phyloP scores from a whole-genome alignment of 1,140 invertebrate genomes.

The Drosophila ananassae region DNA sequence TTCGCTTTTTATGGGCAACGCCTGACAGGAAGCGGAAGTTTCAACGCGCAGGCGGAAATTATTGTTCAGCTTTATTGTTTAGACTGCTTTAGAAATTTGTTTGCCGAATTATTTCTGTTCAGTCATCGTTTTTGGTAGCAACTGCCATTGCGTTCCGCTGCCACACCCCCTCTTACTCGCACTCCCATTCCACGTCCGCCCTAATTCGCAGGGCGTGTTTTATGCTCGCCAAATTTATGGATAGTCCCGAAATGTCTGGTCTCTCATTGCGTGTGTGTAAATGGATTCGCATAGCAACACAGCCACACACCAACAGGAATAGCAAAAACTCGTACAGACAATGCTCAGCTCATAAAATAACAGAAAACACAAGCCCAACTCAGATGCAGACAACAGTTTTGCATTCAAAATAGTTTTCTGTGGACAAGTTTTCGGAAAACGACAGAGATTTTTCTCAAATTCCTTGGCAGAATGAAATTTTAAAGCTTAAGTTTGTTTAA shows the following conservation, averaged over 20 bases:
- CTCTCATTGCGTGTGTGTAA: slow-evolving; percentile 41
- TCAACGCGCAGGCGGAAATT: slow-evolving; percentile 76
- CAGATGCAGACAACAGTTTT: slow-evolving; percentile 53
- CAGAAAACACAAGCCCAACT: slow-evolving; percentile 41
- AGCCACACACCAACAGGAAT: not conserved
- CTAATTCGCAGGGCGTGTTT: slow-evolving; percentile 70
- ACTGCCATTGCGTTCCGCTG: slow-evolving; percentile 10
- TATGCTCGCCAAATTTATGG: slow-evolving; percentile 64
- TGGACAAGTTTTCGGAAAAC: slow-evolving; percentile 13
- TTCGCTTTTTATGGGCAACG: slow-evolving; percentile 55
- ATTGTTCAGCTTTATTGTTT: slow-evolving; percentile 81
- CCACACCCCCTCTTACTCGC: not conserved
- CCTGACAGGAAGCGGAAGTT: slow-evolving; percentile 77
- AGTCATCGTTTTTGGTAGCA: slow-evolving; percentile 57
- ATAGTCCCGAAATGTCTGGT: slow-evolving; percentile 41
- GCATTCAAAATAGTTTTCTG: slow-evolving; percentile 51
- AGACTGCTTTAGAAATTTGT: slow-evolving; percentile 79
- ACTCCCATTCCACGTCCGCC: slow-evolving; percentile 8
- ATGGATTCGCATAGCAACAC: slow-evolving; percentile 1
- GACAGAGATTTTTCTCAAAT: slow-evolving; percentile 14
- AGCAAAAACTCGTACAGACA: slow-evolving; percentile 22
- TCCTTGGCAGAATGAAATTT: not conserved
- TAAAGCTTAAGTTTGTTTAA: not conserved
- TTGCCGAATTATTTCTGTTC: slow-evolving; percentile 78
- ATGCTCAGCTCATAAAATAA: slow-evolving; percentile 48